phyloP scores from a whole-genome alignment of 2,797 vertebrate species.

The Sebastes dallii region DNA sequence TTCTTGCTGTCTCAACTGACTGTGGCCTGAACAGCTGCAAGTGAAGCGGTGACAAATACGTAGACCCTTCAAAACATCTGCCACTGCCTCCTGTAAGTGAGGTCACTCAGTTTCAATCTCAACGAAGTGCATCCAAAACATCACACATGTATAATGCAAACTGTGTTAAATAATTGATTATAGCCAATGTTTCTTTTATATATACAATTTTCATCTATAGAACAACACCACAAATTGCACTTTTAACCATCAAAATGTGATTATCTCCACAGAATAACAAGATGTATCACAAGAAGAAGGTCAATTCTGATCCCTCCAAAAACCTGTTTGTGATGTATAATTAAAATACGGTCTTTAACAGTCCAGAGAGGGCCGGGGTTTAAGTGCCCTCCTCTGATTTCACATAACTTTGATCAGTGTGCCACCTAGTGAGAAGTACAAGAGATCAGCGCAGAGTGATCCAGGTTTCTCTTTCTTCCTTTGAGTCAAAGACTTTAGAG shows the following conservation, averaged over 20 bases:
- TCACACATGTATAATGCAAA: background rate
- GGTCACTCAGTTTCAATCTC: background rate
- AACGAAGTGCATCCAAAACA: background rate
- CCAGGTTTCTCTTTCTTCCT: conserved; percentile 33
- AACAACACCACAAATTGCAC: background rate
- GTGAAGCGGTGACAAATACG: background rate
- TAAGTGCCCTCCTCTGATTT: conserved; percentile 7
- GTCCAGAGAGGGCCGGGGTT: conserved; percentile 1
- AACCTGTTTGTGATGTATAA: conserved; percentile 8
- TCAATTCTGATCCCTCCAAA: background rate
- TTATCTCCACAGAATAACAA: background rate
- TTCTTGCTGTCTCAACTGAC: background rate
- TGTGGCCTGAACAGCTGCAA: background rate
- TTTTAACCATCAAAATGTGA: background rate
- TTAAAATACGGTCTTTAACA: conserved; percentile 15
- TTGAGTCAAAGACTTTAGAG: conserved; percentile 52
- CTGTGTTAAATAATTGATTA: background rate
- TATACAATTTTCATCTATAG: background rate
- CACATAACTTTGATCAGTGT: conserved; percentile 69
- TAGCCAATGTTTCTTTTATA: background rate
- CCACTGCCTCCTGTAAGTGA: background rate
- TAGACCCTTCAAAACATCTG: background rate
- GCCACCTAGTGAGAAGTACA: conserved; percentile 68
- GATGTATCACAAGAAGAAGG: background rate
- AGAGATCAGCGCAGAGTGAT: conserved; percentile 34